Percentiles rank a stretch among this genome's conserved stretches.
Conservation (phyloP, 2,797 vertebrate genomes). For the Rhyacichthys aspro region DNA sequence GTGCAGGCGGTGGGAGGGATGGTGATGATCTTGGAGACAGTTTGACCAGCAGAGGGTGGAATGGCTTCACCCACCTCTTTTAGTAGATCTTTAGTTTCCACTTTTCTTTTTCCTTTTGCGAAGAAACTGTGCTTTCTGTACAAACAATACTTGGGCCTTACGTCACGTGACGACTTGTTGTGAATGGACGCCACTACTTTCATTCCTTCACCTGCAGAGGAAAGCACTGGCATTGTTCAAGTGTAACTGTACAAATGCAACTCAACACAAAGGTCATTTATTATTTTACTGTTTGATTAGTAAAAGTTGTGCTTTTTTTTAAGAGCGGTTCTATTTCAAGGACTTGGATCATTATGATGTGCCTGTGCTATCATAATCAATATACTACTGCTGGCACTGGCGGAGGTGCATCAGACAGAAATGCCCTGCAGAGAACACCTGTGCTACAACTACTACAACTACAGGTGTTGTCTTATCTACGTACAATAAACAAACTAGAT, state of each 20-base stretch:
- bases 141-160: slow-evolving; percentile 88
- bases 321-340: no score
- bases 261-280: not conserved
- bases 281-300: not conserved
- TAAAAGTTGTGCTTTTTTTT: not conserved
- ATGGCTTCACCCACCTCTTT: slow-evolving; percentile 86
- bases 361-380: no score
- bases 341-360: no score
- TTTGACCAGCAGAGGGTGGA: slow-evolving; percentile 82
- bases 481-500: not conserved
- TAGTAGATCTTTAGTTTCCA: slow-evolving; percentile 83
- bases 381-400: no score
- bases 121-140: slow-evolving; percentile 87
- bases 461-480: not conserved
- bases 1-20: slow-evolving; percentile 79
- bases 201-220: slow-evolving; percentile 85
- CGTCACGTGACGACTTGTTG: slow-evolving; percentile 86
- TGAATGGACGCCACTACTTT: slow-evolving; percentile 87
- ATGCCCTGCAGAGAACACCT: no score
- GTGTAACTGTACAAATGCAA: not conserved
- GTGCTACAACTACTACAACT: not conserved
- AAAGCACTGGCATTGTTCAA: slow-evolving; percentile 8
- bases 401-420: no score
- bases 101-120: slow-evolving; percentile 82
- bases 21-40: slow-evolving; percentile 84